Conservation (phyloP, 2,888 invertebrate genomes). For the Leptodirus hochenwartii region DNA sequence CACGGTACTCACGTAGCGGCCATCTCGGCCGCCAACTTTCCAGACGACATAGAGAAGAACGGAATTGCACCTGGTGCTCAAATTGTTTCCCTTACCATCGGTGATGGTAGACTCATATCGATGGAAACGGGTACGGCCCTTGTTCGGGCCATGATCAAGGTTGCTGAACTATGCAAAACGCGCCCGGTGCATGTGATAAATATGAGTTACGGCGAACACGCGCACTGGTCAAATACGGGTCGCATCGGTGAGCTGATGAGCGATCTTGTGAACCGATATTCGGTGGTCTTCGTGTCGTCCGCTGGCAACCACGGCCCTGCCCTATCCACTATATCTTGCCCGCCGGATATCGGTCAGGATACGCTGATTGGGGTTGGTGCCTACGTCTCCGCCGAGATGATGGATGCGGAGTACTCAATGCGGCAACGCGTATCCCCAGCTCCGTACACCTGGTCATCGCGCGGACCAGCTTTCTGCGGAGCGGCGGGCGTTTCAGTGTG, state of each 20-base stretch:
- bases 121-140: conserved; percentile 97
- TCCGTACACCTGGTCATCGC: conserved; percentile 84
- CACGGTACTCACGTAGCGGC: conserved; percentile 98
- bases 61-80: conserved; percentile 95
- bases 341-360: conserved; percentile 67
- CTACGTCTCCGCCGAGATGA: conserved; percentile 95
- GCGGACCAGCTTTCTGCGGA: conserved; percentile 78
- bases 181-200: conserved; percentile 75
- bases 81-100: conserved; percentile 80
- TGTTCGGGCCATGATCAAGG: conserved; percentile 75
- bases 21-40: conserved; percentile 83
- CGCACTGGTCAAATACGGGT: conserved; percentile 79
- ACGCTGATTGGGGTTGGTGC: conserved; percentile 87
- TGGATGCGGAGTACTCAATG: conserved; percentile 87
- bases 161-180: conserved; percentile 51
- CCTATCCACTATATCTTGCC: conserved; percentile 80
- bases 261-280: conserved; percentile 79
- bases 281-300: conserved; percentile 82
- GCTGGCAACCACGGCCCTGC: conserved; percentile 94
- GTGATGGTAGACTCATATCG: conserved; percentile 78
- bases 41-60: conserved; percentile 69
- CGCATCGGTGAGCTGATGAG: conserved; percentile 72
- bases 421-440: conserved; percentile 58
- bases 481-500: conserved; percentile 74
- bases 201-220: conserved; percentile 95